phyloP scores from a whole-genome alignment of 2,113 vertebrate genomes.

The Xyliphius kryptos region DNA sequence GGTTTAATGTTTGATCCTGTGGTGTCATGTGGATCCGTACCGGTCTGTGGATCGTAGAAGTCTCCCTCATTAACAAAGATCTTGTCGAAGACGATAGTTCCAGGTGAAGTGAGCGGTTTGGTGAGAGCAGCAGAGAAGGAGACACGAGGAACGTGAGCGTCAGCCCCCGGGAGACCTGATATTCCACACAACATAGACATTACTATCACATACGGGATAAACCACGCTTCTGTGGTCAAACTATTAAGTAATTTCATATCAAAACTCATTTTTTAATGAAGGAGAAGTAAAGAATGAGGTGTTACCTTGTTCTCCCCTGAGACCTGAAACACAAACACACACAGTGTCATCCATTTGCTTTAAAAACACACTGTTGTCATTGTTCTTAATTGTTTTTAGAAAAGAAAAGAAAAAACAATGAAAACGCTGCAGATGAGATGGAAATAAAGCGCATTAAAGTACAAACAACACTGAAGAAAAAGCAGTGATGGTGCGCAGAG shows the following conservation, averaged over 20 bases:
- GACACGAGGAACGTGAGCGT: constrained; percentile 61
- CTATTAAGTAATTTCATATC: not conserved
- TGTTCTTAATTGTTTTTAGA: no score
- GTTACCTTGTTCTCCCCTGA: constrained; percentile 76
- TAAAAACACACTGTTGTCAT: not conserved
- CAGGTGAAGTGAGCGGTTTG: constrained; percentile 63
- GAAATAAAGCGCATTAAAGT: no score
- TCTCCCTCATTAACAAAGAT: constrained; percentile 80
- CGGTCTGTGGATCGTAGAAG: constrained; percentile 74
- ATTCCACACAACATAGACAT: not conserved
- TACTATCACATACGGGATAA: no score
- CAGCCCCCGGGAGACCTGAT: constrained; percentile 70
- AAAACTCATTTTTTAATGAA: not conserved
- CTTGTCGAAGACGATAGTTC: constrained; percentile 86
- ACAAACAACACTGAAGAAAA: no score
- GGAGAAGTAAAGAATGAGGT: not conserved
- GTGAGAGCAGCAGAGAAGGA: constrained; percentile 87
- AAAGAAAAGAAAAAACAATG: no score
- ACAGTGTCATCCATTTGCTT: not conserved
- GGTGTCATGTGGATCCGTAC: constrained; percentile 59
- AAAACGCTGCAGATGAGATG: no score
- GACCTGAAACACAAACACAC: constrained; percentile 61
- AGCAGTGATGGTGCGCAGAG: no score
- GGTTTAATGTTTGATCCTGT: not conserved
- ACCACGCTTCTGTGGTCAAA: no score